Conservation (phyloP, 2,797 vertebrate species). For the Siniperca obscura region DNA sequence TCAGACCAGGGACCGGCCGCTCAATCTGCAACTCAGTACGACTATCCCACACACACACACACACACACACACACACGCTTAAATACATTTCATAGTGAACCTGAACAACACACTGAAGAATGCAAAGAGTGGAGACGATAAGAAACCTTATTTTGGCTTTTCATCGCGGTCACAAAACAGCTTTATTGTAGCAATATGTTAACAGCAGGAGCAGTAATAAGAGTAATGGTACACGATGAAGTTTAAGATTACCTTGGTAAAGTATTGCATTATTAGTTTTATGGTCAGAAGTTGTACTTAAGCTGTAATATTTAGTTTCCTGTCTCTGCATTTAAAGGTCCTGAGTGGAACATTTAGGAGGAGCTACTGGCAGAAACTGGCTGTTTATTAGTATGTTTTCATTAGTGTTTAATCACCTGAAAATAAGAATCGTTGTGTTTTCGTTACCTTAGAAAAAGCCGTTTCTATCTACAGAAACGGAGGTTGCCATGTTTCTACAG, state of each 20-base stretch:
- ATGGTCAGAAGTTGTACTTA: not conserved
- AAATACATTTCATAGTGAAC: not conserved
- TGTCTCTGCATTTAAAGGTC: not conserved
- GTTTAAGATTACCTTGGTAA: not conserved
- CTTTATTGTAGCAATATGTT: not conserved
- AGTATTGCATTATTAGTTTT: not conserved
- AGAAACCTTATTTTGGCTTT: not conserved
- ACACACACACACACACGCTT: constrained; percentile 7
- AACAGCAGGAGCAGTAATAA: not conserved
- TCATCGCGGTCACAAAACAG: not conserved
- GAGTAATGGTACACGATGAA: not conserved
- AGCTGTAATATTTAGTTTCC: not conserved
- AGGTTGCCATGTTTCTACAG: too few relatives aligned
- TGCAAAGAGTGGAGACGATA: not conserved
- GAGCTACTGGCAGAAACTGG: too few relatives aligned
- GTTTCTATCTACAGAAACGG: too few relatives aligned
- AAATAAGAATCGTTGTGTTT: too few relatives aligned
- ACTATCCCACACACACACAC: constrained; percentile 73
- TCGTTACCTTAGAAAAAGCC: too few relatives aligned
- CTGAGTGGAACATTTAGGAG: too few relatives aligned
- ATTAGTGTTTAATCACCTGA: too few relatives aligned
- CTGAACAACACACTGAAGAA: not conserved
- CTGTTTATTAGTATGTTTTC: too few relatives aligned
- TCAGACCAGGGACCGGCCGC: constrained; percentile 88
- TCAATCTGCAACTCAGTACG: constrained; percentile 93